Percentiles rank a stretch among this genome's conserved stretches.
Conservation (phyloP, 2,113 vertebrate genomes). For the Euleptes europaea region DNA sequence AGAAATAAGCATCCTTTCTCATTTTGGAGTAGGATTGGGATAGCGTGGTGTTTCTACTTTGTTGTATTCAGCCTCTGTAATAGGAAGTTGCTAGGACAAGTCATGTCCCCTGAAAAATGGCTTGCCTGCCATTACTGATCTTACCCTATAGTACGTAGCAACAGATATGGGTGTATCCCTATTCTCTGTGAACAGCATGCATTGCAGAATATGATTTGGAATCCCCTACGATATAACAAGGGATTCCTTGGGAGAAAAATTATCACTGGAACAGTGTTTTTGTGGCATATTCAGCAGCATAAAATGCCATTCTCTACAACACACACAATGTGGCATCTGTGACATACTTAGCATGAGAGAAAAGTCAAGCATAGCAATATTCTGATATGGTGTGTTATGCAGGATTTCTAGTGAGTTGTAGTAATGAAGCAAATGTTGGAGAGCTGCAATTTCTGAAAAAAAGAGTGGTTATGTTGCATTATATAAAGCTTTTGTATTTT, state of each 20-base stretch:
- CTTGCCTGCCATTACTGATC: not conserved
- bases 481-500: slow-evolving; percentile 27
- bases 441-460: not conserved
- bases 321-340: not conserved
- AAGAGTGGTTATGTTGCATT: not conserved
- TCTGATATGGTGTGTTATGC: not conserved
- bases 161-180: not conserved
- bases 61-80: not conserved
- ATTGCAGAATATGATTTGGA: not conserved
- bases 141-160: not conserved
- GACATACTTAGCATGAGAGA: not conserved
- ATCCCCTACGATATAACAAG: not conserved
- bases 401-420: not conserved
- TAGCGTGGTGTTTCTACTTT: not conserved
- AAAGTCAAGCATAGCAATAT: not conserved
- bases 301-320: not conserved
- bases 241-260: not conserved
- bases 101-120: too few relatives aligned
- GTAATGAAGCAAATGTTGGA: not conserved
- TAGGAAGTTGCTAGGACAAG: not conserved
- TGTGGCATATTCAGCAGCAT: not conserved
- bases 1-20: not conserved
- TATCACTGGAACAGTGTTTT: not conserved
- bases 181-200: not conserved
- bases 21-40: slow-evolving; percentile 5